These are phyloP conservation scores for Epinotia bilunana DNA, from an alignment of 2,888 invertebrate species.

Conservation along the genomic window DNA sequence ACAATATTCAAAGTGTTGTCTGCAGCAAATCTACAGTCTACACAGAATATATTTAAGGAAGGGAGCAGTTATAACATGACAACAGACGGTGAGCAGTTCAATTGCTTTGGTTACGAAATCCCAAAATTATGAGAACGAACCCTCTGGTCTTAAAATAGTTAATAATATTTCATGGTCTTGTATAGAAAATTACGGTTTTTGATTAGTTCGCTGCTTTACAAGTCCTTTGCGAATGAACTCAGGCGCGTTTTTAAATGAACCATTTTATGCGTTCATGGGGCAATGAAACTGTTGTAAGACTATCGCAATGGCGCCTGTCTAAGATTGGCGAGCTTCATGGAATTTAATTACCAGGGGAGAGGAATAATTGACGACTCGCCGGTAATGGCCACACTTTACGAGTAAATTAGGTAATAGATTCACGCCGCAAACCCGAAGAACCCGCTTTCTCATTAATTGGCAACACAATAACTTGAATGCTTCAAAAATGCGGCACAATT, in stretches of 20 bases:
- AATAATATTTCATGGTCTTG: background rate
- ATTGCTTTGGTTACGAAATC: too few species aligned
- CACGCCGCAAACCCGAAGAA: conserved; percentile 66
- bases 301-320: conserved; percentile 80
- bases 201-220: background rate
- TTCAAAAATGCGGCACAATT: background rate
- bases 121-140: too few species aligned
- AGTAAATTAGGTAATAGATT: conserved; percentile 82
- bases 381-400: conserved; percentile 76
- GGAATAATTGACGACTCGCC: conserved; percentile 80
- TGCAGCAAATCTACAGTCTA: too few species aligned
- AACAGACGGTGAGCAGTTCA: too few species aligned
- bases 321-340: conserved; percentile 79
- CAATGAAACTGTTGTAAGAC: conserved; percentile 78
- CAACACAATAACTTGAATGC: conserved; percentile 56
- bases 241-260: conserved; percentile 30
- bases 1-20: too few species aligned
- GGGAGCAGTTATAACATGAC: too few species aligned
- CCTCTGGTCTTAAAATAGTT: background rate
- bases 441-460: conserved; percentile 74
- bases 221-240: conserved; percentile 17
- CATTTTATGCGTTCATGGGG: conserved; percentile 65
- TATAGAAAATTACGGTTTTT: conserved; percentile 8
- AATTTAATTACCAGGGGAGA: conserved; percentile 80
- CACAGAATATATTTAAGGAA: too few species aligned